Evolutionary conservation across 2,888 invertebrate genomes (phyloP).

Genomic region (Timema podura): DNA sequence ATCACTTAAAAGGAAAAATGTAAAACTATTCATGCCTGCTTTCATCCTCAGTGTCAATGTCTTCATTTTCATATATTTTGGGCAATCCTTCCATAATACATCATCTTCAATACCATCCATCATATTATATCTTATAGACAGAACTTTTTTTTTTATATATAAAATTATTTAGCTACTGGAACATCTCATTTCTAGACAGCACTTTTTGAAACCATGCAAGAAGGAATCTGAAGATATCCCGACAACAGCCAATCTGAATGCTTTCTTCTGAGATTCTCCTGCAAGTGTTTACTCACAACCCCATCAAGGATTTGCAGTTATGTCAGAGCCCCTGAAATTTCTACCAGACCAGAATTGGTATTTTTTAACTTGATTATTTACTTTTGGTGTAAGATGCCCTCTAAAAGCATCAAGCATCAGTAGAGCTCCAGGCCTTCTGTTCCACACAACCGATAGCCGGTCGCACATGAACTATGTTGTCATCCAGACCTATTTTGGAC

Average conservation of each 20-base stretch:
- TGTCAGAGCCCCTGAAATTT: slow-evolving; percentile 27
- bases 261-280: slow-evolving; percentile 15
- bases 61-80: background rate
- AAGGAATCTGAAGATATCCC: slow-evolving; percentile 15
- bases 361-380: slow-evolving; percentile 16
- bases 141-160: slow-evolving; percentile 1
- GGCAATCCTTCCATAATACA: background rate
- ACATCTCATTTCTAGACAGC: slow-evolving; percentile 12
- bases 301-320: background rate
- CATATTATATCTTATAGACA: too few species aligned
- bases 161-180: slow-evolving; percentile 25
- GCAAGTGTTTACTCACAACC: slow-evolving; percentile 25
- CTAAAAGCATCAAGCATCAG: slow-evolving; percentile 26
- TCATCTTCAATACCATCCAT: slow-evolving; percentile 19
- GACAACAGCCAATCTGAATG: slow-evolving; percentile 24
- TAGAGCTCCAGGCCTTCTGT: slow-evolving; percentile 27
- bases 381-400: slow-evolving; percentile 24
- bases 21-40: background rate
- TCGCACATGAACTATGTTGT: slow-evolving; percentile 27
- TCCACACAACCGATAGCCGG: slow-evolving; percentile 29
- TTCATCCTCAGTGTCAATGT: background rate
- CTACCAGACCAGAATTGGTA: slow-evolving; percentile 19
- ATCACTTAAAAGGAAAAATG: too few species aligned
- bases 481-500: slow-evolving; percentile 30
- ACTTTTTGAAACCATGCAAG: slow-evolving; percentile 19